Evolutionary conservation across 2,113 vertebrate species (phyloP).

Genomic region (Xenus cinereus): DNA sequence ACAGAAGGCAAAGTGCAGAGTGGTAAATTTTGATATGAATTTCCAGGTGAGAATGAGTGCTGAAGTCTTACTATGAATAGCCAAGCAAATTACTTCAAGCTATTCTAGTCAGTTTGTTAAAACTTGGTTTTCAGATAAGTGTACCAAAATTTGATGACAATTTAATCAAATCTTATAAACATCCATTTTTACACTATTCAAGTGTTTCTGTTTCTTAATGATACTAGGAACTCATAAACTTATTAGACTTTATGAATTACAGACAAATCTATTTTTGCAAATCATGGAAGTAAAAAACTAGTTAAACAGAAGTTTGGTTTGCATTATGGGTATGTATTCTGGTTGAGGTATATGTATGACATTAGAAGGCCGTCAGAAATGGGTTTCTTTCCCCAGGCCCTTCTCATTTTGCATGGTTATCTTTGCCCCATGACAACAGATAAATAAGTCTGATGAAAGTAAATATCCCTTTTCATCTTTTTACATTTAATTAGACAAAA

Average conservation of each 20-base stretch:
- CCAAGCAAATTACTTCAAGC: not conserved
- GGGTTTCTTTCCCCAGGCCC: not conserved
- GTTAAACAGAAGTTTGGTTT: not conserved
- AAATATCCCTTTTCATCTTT: not conserved
- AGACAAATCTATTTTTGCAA: not conserved
- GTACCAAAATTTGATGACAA: not conserved
- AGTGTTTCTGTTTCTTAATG: not conserved
- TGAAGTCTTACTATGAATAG: not conserved
- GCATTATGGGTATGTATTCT: not conserved
- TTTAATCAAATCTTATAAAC: not conserved
- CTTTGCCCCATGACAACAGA: not conserved
- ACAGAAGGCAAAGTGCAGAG: not conserved
- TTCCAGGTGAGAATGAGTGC: not conserved
- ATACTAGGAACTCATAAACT: not conserved
- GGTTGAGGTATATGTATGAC: not conserved
- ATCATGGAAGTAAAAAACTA: not conserved
- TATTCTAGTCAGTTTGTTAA: not conserved
- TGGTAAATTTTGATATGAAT: not conserved
- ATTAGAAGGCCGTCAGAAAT: not conserved
- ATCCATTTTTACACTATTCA: not conserved
- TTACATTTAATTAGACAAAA: not conserved
- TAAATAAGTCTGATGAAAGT: not conserved
- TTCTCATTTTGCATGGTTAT: not conserved
- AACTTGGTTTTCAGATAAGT: not conserved
- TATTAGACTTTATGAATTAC: not conserved